Base-by-base conservation (phyloP, 2,113 vertebrate genomes). In the Eupsittula cactorum region DNA sequence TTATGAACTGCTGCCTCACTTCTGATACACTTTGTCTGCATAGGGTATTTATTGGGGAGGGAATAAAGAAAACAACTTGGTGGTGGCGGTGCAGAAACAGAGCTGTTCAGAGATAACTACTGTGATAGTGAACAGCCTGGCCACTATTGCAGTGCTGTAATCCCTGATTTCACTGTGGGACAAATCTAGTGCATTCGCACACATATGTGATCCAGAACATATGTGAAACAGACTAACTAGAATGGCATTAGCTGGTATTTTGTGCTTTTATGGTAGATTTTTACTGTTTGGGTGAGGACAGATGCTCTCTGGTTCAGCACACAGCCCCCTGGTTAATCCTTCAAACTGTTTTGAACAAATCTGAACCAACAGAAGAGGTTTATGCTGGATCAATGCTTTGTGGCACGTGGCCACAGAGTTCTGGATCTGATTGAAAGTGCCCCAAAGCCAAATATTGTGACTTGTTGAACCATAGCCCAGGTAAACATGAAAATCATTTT, bases 341-440 rank as follows among this genome's bases (percentile, higher is more conserved):
- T 75, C 50, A 60, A 75, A 84, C 88, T 2, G 8, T 55, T 92
- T 88, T 64, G 23, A 67, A 55, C 59, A 92, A 93, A 92, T 88
- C 88, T 88, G 79, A 96, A 82, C 31, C 73, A 89, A 73, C 13
- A 92, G 60, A 93, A 53, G 60, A 69, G 73, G 12, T 86, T 96
- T 95, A 71, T 67, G 31, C 44, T 64, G 65, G 67, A 82, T 75
- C 73, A 78, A 42, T 64, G 35, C 29, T 88, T 81, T 35, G 35
- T 82, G 80, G 65, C 77, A 39, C 9, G 16, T n/a, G 35, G 55
- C 35, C 74, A 60, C 1, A 2, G 41, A 35, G 55, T 84, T 96
- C 71, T 71, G 39, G 47, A 84, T 75, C 29, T 41, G 50, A 88
- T 13, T 68, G 50, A 67, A 84, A 78, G 14, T 69, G 10, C 15